phyloP scores from a whole-genome alignment of 2,888 invertebrate genomes.

The Harpalus rubripes region DNA sequence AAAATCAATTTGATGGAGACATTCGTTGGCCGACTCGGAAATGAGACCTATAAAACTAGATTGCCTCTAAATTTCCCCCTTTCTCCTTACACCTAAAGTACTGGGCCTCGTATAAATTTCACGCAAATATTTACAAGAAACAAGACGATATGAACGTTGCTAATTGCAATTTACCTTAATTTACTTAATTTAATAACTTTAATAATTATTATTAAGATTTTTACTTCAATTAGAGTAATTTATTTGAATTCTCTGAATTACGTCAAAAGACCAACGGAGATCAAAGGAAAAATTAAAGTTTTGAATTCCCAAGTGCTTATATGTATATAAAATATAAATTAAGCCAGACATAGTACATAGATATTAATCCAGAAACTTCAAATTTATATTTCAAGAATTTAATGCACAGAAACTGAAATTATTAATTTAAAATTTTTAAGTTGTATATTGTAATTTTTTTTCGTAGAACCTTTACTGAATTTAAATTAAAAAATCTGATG shows the following conservation, averaged over 20 bases:
- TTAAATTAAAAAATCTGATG: no score
- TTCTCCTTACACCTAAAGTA: not conserved
- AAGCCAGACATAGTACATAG: not conserved
- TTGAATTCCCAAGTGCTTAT: not conserved
- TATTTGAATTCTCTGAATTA: not conserved
- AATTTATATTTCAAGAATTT: not conserved
- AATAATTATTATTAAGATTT: not conserved
- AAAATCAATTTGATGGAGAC: slow-evolving; percentile 55
- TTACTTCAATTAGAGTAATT: not conserved
- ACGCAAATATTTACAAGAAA: slow-evolving; percentile 15
- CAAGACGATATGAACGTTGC: not conserved
- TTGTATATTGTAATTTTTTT: no score
- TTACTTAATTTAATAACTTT: slow-evolving; percentile 15
- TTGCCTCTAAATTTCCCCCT: slow-evolving; percentile 41
- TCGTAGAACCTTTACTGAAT: no score
- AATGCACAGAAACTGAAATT: no score
- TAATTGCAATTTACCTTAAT: slow-evolving; percentile 14
- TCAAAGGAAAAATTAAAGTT: not conserved
- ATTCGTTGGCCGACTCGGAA: slow-evolving; percentile 48
- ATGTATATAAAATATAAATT: not conserved
- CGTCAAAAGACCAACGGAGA: not conserved
- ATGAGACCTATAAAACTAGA: slow-evolving; percentile 55
- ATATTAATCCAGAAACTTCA: not conserved
- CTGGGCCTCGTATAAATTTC: not conserved
- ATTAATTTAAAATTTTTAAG: no score